Conservation (phyloP, 2,113 vertebrate genomes). For the Opisthocomus hoazin region DNA sequence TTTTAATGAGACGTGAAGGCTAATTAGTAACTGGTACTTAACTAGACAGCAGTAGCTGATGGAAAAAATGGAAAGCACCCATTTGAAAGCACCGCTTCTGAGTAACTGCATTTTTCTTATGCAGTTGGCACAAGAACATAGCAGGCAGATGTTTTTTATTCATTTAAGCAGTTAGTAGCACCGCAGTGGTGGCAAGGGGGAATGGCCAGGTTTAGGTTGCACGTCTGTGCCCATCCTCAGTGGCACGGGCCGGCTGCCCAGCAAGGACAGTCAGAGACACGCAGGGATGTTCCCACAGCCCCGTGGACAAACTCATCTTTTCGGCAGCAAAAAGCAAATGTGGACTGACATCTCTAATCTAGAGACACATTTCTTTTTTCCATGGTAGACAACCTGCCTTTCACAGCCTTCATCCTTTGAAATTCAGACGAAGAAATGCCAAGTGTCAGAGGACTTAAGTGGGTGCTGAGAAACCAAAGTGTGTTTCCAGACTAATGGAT, state of each 20-base stretch:
- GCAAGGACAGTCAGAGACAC: rapidly evolving
- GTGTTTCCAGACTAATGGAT: neutral
- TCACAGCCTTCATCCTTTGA: neutral
- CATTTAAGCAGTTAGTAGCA: neutral
- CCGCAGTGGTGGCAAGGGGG: neutral
- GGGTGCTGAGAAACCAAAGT: neutral
- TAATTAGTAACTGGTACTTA: constrained; percentile 42
- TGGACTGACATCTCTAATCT: neutral
- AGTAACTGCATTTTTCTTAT: neutral
- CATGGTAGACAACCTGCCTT: neutral
- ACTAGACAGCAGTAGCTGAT: neutral
- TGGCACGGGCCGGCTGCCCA: neutral
- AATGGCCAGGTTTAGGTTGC: neutral
- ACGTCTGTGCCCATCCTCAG: neutral
- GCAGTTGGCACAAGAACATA: neutral
- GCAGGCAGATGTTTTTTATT: neutral
- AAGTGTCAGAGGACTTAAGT: neutral
- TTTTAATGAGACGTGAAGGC: constrained; percentile 26
- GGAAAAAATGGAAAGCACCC: neutral
- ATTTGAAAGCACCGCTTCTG: neutral
- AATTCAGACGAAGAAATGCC: neutral
- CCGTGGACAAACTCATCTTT: neutral
- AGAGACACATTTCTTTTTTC: neutral
- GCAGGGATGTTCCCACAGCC: neutral
- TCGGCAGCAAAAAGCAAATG: neutral